Percentiles rank a stretch among this genome's conserved stretches.
These are phyloP conservation scores for Sarcophaga variegata DNA, from an alignment of 2,888 invertebrate genomes.

Conservation along the genomic window DNA sequence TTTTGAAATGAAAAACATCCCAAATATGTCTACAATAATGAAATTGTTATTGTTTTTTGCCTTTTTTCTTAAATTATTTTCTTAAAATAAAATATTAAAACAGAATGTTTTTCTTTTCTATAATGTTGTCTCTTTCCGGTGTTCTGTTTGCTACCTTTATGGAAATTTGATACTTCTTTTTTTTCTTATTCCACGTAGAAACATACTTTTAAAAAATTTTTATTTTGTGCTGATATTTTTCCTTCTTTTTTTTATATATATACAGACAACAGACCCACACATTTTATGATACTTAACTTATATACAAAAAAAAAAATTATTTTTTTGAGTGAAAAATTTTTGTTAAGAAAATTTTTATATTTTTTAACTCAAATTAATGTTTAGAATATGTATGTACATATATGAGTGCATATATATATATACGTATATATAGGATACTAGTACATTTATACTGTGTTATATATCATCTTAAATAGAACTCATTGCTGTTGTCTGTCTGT, in stretches of 20 bases:
- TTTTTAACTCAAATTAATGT: constrained; percentile 35
- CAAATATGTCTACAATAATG: constrained; percentile 81
- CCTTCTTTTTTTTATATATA: neutral
- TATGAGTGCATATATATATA: neutral
- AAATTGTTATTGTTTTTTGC: constrained; percentile 34
- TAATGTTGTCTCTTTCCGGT: constrained; percentile 79
- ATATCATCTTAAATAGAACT: neutral
- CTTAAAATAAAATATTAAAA: constrained; percentile 40
- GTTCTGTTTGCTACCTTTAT: constrained; percentile 76
- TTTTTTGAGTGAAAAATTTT: constrained; percentile 38
- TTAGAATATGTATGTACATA: constrained; percentile 7
- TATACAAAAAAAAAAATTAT: neutral
- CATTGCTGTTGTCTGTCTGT: constrained; percentile 16
- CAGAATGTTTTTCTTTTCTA: constrained; percentile 1
- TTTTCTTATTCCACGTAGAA: constrained; percentile 76
- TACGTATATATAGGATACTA: neutral
- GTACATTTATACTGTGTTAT: neutral
- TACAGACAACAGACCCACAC: neutral
- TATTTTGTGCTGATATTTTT: neutral
- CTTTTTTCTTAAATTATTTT: neutral
- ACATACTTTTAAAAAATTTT: constrained; percentile 4
- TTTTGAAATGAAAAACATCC: constrained; percentile 71
- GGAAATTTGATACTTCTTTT: constrained; percentile 80
- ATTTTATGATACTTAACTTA: neutral
- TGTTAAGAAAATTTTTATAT: neutral